These are phyloP conservation scores for Leptinotarsa defecta DNA, from an alignment of 1,140 invertebrate genomes.

Conservation along the genomic window DNA sequence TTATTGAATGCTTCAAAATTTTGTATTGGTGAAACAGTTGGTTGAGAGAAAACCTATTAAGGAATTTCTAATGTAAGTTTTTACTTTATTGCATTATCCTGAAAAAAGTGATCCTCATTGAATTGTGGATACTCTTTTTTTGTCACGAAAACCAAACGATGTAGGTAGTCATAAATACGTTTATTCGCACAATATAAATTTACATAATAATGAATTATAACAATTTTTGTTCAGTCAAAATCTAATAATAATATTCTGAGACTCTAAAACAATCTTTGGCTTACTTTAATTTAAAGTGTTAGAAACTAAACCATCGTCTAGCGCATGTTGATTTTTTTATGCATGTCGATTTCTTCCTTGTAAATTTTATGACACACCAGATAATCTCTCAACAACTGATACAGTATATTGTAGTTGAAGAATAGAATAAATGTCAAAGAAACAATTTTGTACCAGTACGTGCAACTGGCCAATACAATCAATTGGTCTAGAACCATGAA, in stretches of 20 bases:
- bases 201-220: not conserved
- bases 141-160: too few relatives aligned
- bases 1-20: too few relatives aligned
- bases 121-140: too few relatives aligned
- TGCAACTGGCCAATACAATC: slow-evolving; percentile 72
- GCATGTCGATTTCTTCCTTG: slow-evolving; percentile 50
- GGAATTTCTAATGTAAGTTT: too few relatives aligned
- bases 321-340: slow-evolving; percentile 26
- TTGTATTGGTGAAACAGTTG: too few relatives aligned
- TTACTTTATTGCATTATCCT: too few relatives aligned
- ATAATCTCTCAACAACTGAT: slow-evolving; percentile 85
- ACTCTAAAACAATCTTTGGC: too few relatives aligned
- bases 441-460: slow-evolving; percentile 90
- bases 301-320: not conserved
- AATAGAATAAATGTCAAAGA: slow-evolving; percentile 83
- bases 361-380: slow-evolving; percentile 83
- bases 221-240: not conserved
- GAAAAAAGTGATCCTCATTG: too few relatives aligned
- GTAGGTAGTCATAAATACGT: not conserved
- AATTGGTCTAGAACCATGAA: slow-evolving; percentile 79
- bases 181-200: not conserved
- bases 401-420: slow-evolving; percentile 90
- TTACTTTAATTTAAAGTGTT: too few relatives aligned
- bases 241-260: not conserved
- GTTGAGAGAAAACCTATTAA: too few relatives aligned